Evolutionary conservation across 1,140 invertebrate genomes (phyloP).

Genomic region (Musca vetustissima): DNA sequence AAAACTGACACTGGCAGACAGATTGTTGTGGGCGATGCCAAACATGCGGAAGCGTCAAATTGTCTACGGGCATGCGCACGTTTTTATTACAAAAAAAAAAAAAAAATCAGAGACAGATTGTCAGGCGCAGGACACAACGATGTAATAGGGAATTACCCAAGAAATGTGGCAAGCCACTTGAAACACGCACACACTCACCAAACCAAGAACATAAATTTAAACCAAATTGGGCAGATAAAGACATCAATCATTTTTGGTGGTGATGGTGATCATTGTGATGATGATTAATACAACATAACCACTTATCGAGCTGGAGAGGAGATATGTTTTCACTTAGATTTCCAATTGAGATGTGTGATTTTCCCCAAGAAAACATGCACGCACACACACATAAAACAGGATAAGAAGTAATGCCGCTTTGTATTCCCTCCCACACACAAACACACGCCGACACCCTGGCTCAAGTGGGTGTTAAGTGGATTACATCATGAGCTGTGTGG

Average conservation of each 20-base stretch:
- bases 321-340: background rate
- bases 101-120: too few species aligned
- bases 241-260: conserved; percentile 22
- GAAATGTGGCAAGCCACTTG: background rate
- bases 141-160: too few species aligned
- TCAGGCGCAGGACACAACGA: background rate
- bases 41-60: conserved; percentile 26
- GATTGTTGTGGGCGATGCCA: conserved; percentile 28
- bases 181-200: background rate
- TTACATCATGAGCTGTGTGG: too few species aligned
- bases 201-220: too few species aligned
- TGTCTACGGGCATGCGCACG: conserved; percentile 17
- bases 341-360: background rate
- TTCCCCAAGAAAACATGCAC: background rate
- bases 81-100: background rate
- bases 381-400: too few species aligned
- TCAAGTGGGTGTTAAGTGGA: too few species aligned
- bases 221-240: conserved; percentile 19
- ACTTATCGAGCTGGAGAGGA: too few species aligned
- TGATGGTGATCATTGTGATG: too few species aligned
- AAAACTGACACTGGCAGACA: conserved; percentile 18
- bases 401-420: background rate
- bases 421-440: too few species aligned
- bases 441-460: too few species aligned
- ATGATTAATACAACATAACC: conserved; percentile 6